Conservation (phyloP, 2,888 invertebrate genomes). For the Halictus ligatus region DNA sequence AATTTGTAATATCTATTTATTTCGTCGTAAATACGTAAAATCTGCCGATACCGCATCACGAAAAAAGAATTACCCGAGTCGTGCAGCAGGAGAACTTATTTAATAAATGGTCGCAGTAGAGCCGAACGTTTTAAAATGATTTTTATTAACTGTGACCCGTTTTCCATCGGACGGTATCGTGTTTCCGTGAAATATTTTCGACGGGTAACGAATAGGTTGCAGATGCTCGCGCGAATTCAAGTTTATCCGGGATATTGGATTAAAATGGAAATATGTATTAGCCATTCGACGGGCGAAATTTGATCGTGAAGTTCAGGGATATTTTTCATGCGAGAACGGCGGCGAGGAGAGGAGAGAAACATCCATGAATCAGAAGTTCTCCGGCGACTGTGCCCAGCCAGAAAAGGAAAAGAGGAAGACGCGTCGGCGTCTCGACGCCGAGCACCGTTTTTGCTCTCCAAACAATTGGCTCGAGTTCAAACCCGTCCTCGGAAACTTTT, state of each 20-base stretch:
- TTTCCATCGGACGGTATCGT: background rate
- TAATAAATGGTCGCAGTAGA: background rate
- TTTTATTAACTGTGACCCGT: background rate
- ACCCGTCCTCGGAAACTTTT: background rate
- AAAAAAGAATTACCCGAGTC: background rate
- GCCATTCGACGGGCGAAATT: background rate
- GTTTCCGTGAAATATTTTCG: background rate
- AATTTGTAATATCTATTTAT: background rate
- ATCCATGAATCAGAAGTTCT: constrained; percentile 12
- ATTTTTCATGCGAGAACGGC: background rate
- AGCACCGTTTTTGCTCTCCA: constrained; percentile 7
- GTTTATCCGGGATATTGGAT: background rate
- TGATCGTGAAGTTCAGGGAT: background rate
- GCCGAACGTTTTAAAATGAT: background rate
- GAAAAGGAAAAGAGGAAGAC: background rate
- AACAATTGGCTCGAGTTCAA: constrained; percentile 21
- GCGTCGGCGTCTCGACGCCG: constrained; percentile 14
- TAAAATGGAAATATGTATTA: constrained; percentile 12
- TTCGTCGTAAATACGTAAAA: background rate
- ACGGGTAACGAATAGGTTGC: background rate
- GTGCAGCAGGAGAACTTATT: background rate
- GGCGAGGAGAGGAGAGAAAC: constrained; percentile 4
- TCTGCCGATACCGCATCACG: background rate
- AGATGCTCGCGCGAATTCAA: background rate
- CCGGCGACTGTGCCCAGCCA: background rate